Evolutionary conservation across 1,140 invertebrate genomes (phyloP), one percentile per base, ranked within the genome.

Genomic region (Nixonia krombeini): DNA sequence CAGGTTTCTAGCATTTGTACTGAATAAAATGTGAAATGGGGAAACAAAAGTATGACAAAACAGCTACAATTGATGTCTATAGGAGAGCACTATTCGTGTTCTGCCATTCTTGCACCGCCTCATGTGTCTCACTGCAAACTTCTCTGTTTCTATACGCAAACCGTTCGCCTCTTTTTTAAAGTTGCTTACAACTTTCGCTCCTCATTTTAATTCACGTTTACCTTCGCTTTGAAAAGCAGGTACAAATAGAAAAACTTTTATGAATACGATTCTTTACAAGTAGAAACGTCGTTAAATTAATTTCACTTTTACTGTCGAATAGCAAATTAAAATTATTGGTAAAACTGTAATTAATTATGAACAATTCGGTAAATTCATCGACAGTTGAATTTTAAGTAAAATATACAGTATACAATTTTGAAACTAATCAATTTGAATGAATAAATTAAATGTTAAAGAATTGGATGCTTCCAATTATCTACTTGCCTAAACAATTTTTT

Each of bases 11-110:
- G 52, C 61, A 65, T 73, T 62, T 46, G 47, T 66, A 66, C 64
- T 67, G 46, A 63, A 50, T 44, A 23, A 53, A 65, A 33, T 44
- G 21, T 41, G 31, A 26, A 53, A 45, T 41, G 26, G 42, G 33
- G 40, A 55, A 28, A 51, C 25, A 65, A 49, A 52, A 37, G 37
- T 18, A 51, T 50, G 40, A 51, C n/a, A 41, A 44, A 59, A 33
- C 35, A 41, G 68, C 53, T 65, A 67, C 64, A 35, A 64, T 73
- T 65, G 65, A 56, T 78, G 76, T 78, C 67, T 79, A n/a, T n/a
- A 79, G 75, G 72, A 62, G 64, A 76, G 75, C 76, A 78, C 75
- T 66, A 73, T 67, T 46, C 52, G 69, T 77, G 70, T 77, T 74
- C 66, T 78, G 72, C 62, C 62, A 52, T 67, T 63, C 72, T 63